phyloP scores from a whole-genome alignment of 2,113 vertebrate species.

The Megaptera novaeangliae region DNA sequence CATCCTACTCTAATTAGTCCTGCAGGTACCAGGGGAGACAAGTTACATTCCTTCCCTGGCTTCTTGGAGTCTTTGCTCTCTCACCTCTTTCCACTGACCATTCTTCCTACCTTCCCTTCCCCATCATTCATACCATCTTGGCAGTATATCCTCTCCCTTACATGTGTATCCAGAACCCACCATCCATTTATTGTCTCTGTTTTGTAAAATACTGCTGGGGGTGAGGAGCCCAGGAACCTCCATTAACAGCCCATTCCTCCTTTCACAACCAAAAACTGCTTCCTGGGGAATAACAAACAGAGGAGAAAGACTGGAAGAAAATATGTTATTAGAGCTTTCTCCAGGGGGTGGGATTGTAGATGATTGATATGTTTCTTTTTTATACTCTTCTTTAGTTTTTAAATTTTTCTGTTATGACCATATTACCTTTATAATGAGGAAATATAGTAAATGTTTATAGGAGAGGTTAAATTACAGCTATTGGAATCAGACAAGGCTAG shows the following conservation, averaged over 20 bases:
- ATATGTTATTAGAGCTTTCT: neutral
- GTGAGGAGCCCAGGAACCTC: neutral
- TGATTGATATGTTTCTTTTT: neutral
- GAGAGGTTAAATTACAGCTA: neutral
- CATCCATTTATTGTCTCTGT: neutral
- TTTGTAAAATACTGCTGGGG: neutral
- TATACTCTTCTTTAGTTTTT: neutral
- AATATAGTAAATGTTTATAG: neutral
- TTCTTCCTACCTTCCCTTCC: neutral
- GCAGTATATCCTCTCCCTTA: neutral
- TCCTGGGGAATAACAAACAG: neutral
- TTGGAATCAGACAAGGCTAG: neutral
- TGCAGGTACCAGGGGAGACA: neutral
- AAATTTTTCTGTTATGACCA: neutral
- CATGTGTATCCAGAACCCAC: neutral
- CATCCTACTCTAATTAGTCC: neutral
- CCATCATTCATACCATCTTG: neutral
- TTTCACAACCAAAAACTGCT: neutral
- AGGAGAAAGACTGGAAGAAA: neutral
- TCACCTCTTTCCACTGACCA: neutral
- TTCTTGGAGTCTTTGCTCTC: neutral
- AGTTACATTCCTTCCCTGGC: neutral
- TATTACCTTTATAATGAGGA: neutral
- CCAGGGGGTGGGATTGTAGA: neutral
- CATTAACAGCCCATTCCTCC: neutral